phyloP scores from a whole-genome alignment of 1,140 invertebrate genomes.

The Pteromalus puparum region DNA sequence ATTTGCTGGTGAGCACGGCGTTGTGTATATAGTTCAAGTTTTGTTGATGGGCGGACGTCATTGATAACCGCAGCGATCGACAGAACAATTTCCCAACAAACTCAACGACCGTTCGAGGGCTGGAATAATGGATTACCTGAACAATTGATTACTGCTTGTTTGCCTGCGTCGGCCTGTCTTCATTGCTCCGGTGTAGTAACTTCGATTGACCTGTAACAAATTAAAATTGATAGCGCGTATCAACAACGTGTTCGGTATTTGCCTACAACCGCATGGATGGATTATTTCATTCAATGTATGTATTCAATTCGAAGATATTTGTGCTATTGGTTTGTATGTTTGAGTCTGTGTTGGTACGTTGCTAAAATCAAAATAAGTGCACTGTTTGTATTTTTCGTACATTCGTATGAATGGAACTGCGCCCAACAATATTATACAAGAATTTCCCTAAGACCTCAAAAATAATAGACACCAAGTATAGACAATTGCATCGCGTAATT shows the following conservation, averaged over 20 bases:
- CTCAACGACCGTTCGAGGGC: not conserved
- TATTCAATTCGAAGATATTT: not conserved
- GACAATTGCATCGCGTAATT: no score
- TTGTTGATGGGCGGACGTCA: slow-evolving; percentile 9
- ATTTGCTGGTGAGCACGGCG: not conserved
- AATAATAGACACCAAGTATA: no score
- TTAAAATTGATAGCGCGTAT: not conserved
- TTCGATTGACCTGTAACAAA: not conserved
- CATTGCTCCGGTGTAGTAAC: not conserved
- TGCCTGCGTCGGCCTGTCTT: not conserved
- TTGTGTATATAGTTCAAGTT: not conserved
- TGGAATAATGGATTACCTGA: slow-evolving; percentile 18
- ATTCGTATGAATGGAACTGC: no score
- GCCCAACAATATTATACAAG: no score
- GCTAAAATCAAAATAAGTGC: no score
- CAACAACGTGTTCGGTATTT: no score
- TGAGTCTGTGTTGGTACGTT: no score
- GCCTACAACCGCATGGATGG: not conserved
- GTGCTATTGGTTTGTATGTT: no score
- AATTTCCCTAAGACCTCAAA: no score
- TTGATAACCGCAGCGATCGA: slow-evolving; percentile 24
- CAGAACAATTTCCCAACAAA: slow-evolving; percentile 29
- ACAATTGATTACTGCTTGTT: slow-evolving; percentile 24
- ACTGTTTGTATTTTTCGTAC: no score
- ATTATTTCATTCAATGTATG: not conserved